Conservation (phyloP, 64 coral and sea anemone species). For the Pocillopora damicornis region DNA sequence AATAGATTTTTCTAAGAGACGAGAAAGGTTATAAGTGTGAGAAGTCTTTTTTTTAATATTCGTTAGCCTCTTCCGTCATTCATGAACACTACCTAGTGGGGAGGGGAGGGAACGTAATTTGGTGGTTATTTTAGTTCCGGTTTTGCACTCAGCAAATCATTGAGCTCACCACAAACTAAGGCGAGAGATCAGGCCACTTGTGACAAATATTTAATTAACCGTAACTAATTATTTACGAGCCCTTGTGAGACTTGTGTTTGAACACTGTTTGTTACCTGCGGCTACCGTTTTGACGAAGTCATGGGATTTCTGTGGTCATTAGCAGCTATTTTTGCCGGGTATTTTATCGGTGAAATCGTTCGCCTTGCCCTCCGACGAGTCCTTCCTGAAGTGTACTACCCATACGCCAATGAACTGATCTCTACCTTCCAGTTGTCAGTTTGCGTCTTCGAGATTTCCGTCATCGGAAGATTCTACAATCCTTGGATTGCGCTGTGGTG, state of each 20-base stretch:
- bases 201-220: no score
- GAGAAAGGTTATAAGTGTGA: no score
- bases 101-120: background rate
- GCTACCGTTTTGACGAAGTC: background rate
- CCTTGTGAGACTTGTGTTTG: background rate
- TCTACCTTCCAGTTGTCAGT: constrained; percentile 83
- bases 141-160: background rate
- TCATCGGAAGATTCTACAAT: constrained; percentile 84
- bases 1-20: no score
- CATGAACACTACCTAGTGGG: background rate
- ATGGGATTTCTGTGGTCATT: constrained; percentile 79
- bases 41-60: no score
- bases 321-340: constrained; percentile 55
- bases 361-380: constrained; percentile 41
- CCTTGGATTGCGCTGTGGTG: constrained; percentile 53
- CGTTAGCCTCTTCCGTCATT: background rate
- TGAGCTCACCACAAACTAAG: no score
- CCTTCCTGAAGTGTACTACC: constrained; percentile 20
- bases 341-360: constrained; percentile 61
- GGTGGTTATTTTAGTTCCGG: background rate
- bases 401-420: constrained; percentile 71
- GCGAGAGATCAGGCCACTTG: no score
- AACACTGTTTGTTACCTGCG: background rate
- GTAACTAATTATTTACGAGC: no score
- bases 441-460: constrained; percentile 72